Conservation (phyloP, 2,797 vertebrate species). For the Sitta carolinensis region DNA sequence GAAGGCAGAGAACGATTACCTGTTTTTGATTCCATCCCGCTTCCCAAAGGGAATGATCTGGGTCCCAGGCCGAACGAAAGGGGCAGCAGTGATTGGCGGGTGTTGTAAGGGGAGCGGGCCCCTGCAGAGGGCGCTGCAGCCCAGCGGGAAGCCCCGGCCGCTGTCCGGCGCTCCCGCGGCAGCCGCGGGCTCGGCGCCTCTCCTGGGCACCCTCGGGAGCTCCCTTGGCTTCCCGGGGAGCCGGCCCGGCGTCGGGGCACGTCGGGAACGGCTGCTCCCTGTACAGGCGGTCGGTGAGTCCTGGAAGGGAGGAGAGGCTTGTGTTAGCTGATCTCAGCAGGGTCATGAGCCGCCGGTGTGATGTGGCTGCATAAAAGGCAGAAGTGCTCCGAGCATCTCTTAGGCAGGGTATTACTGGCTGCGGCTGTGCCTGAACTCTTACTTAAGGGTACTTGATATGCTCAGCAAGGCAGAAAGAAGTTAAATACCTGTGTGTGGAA, state of each 20-base stretch:
- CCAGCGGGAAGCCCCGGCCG: neutral
- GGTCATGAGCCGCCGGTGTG: neutral
- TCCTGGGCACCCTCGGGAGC: neutral
- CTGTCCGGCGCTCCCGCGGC: rapidly evolving
- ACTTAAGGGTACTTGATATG: neutral
- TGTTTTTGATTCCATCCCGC: neutral
- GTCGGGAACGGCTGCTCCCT: neutral
- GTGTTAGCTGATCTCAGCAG: neutral
- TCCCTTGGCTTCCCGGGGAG: neutral
- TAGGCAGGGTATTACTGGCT: neutral
- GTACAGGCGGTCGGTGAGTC: neutral
- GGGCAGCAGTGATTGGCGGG: rapidly evolving
- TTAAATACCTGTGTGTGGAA: neutral
- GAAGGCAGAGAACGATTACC: neutral
- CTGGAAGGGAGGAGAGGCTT: neutral
- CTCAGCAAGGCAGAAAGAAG: neutral
- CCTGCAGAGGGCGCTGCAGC: conserved; percentile 49
- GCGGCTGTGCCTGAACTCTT: neutral
- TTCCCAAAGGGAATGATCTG: neutral
- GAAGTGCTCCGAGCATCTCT: neutral
- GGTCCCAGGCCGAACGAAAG: neutral
- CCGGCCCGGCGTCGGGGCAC: neutral
- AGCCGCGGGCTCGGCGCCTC: neutral
- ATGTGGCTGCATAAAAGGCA: neutral
- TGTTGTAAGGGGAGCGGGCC: neutral